Conservation (phyloP, 2,113 vertebrate species). For the Dicrurus megarhynchus region DNA sequence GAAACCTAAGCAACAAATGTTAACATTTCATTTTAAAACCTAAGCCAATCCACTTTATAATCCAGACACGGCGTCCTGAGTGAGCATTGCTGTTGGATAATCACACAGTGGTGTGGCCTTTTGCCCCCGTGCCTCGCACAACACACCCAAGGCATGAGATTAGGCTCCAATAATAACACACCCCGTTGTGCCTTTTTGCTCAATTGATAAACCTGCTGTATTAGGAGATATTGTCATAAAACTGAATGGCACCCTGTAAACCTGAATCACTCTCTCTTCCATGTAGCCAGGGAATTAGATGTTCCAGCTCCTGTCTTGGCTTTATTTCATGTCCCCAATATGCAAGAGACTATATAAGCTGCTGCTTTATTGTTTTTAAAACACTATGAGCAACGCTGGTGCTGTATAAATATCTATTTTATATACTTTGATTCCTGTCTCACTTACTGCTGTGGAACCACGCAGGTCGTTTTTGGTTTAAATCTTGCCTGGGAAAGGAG, state of each 20-base stretch:
- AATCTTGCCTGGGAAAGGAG: not conserved
- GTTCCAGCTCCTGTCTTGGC: slow-evolving; percentile 21
- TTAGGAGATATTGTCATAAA: slow-evolving; percentile 67
- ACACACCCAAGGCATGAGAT: slow-evolving; percentile 59
- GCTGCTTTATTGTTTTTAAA: slow-evolving; percentile 60
- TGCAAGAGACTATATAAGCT: slow-evolving; percentile 57
- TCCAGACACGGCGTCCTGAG: slow-evolving; percentile 45
- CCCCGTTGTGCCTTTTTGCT: slow-evolving; percentile 61
- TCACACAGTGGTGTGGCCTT: slow-evolving; percentile 50
- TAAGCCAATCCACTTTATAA: slow-evolving; percentile 50
- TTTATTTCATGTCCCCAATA: slow-evolving; percentile 57
- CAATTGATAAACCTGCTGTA: slow-evolving; percentile 63
- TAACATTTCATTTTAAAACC: slow-evolving; percentile 40
- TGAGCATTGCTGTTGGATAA: slow-evolving; percentile 56
- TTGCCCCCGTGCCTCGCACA: slow-evolving; percentile 51
- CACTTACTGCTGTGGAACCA: not conserved
- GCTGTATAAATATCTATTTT: slow-evolving; percentile 49
- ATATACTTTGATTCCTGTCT: slow-evolving; percentile 42
- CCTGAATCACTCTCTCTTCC: slow-evolving; percentile 53
- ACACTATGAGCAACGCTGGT: not conserved
- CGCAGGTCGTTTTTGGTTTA: not conserved
- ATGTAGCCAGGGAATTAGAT: slow-evolving; percentile 48
- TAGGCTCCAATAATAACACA: slow-evolving; percentile 63
- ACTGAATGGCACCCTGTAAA: slow-evolving; percentile 69
- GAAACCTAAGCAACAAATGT: slow-evolving; percentile 14